phyloP scores from a whole-genome alignment of 2,797 vertebrate species.

The Gadopsis marmoratus region DNA sequence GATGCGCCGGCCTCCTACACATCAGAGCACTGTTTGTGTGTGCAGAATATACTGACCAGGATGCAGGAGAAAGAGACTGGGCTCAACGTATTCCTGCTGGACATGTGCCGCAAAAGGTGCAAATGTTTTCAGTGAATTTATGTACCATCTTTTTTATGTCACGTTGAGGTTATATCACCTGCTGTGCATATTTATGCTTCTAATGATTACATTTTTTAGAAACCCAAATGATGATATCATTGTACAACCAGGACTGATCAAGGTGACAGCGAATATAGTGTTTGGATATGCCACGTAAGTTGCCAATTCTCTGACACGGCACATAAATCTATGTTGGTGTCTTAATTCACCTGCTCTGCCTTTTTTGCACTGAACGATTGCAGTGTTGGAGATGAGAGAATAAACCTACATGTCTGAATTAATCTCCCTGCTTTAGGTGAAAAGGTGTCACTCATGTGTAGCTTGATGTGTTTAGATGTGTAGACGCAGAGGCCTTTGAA shows the following conservation, averaged over 20 bases:
- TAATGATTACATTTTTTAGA: conserved; percentile 69
- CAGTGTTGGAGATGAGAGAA: not conserved
- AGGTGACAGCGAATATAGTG: conserved; percentile 91
- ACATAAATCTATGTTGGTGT: not conserved
- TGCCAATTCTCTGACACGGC: not conserved
- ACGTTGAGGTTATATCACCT: not conserved
- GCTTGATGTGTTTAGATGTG: conserved; percentile 80
- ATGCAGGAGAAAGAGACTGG: conserved; percentile 90
- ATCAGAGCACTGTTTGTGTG: conserved; percentile 89
- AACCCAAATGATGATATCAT: conserved; percentile 88
- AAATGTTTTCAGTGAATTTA: not conserved
- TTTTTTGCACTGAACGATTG: not conserved
- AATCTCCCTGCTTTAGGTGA: not conserved
- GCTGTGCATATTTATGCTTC: not conserved
- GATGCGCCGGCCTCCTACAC: conserved; percentile 88
- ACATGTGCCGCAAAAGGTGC: conserved; percentile 93
- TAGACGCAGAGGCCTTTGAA: conserved; percentile 90
- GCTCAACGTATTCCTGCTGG: conserved; percentile 91
- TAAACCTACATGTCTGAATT: not conserved
- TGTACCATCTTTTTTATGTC: not conserved
- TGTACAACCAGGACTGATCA: conserved; percentile 84
- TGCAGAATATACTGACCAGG: conserved; percentile 87
- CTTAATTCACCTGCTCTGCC: not conserved
- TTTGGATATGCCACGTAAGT: conserved; percentile 93
- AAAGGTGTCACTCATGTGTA: not conserved